A percentile compares a stretch with the other conserved stretches of the same genome.
Evolutionary conservation across 2,888 invertebrate genomes (phyloP).

Genomic region (Chloroclysta siterata): DNA sequence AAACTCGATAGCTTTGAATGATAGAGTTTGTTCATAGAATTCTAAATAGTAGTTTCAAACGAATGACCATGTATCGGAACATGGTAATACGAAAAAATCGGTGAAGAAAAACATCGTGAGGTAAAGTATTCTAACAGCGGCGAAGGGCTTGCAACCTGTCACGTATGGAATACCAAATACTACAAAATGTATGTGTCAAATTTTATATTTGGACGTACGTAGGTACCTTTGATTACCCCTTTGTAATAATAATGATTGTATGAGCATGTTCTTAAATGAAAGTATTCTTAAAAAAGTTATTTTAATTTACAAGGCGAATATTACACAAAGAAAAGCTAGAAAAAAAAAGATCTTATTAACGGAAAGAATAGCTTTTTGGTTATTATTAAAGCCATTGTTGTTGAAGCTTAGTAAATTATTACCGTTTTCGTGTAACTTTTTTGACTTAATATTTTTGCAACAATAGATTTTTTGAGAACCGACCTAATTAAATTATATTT

Average conservation of each 20-base stretch:
- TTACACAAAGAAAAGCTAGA: constrained; percentile 1
- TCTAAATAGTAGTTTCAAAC: neutral
- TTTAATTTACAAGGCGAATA: neutral
- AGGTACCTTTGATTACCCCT: too few species aligned
- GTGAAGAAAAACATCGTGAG: too few species aligned
- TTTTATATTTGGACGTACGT: too few species aligned
- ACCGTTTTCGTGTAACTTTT: neutral
- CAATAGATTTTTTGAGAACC: constrained; percentile 10
- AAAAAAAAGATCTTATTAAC: constrained; percentile 8
- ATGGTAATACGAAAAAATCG: neutral
- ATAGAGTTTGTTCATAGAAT: constrained; percentile 20
- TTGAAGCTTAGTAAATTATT: neutral
- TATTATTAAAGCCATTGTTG: constrained; percentile 15
- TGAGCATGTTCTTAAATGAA: too few species aligned
- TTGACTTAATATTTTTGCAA: constrained; percentile 42
- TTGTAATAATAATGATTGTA: too few species aligned
- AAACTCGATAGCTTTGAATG: constrained; percentile 27
- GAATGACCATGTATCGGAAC: neutral
- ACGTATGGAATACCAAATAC: too few species aligned
- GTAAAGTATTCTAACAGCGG: too few species aligned
- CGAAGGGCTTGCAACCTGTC: too few species aligned
- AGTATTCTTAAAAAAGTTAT: neutral
- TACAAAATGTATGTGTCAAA: too few species aligned
- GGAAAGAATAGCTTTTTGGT: constrained; percentile 1
- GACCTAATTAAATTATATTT: constrained; percentile 36